Evolutionary conservation across 2,113 vertebrate species (phyloP).

Genomic region (Chaetura pelagica): DNA sequence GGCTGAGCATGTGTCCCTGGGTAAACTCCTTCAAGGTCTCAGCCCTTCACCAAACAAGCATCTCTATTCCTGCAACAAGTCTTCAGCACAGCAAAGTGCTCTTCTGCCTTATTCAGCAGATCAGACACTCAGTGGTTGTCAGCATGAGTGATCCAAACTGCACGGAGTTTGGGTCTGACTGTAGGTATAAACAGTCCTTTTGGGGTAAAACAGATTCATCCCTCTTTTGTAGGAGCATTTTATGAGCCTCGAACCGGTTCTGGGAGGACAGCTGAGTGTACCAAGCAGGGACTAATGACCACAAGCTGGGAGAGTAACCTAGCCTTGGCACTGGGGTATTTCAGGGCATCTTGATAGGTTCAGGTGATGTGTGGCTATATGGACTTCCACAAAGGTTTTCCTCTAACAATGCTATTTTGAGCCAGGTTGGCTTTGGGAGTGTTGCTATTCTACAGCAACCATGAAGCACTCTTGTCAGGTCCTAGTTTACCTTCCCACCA

Average conservation of each 20-base stretch:
- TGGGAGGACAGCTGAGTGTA: background rate
- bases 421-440: background rate
- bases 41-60: background rate
- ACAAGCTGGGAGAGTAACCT: background rate
- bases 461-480: background rate
- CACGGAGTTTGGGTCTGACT: background rate
- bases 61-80: rapidly evolving
- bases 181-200: background rate
- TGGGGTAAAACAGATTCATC: background rate
- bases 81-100: rapidly evolving
- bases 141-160: background rate
- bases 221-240: background rate
- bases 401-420: background rate
- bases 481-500: background rate
- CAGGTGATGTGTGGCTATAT: background rate
- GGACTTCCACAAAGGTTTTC: background rate
- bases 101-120: background rate
- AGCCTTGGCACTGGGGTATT: background rate
- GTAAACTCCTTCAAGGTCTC: background rate
- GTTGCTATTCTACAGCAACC: rapidly evolving
- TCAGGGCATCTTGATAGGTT: background rate
- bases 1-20: background rate
- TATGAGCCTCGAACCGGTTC: background rate
- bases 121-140: rapidly evolving
- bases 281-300: background rate